Evolutionary conservation across 2,888 invertebrate species (phyloP).

Genomic region (Campoletis raptor): DNA sequence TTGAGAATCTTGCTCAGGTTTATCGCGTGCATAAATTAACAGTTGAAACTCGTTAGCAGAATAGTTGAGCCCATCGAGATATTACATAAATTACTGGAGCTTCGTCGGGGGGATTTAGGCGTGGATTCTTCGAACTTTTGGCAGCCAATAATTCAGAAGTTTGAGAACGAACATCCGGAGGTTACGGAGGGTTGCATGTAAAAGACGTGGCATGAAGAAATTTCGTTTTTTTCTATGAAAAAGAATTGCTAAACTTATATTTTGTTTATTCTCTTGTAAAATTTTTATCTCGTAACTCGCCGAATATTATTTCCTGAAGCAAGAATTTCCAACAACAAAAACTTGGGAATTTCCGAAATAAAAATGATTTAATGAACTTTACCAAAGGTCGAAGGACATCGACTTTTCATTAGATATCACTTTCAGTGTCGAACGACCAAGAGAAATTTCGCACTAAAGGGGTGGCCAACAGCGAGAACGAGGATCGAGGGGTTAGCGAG

Average conservation of each 20-base stretch:
- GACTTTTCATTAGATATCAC: constrained; percentile 21
- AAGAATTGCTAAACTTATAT: background rate
- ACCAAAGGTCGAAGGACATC: background rate
- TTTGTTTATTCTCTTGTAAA: background rate
- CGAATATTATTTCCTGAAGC: background rate
- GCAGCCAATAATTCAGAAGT: constrained; percentile 79
- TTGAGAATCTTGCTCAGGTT: constrained; percentile 43
- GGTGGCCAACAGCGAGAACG: constrained; percentile 29
- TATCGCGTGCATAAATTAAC: constrained; percentile 76
- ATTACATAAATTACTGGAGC: constrained; percentile 68
- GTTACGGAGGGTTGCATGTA: background rate
- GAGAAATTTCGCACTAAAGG: constrained; percentile 36
- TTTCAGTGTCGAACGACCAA: constrained; percentile 31
- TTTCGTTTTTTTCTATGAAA: constrained; percentile 3
- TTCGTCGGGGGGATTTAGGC: constrained; percentile 68
- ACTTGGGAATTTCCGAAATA: background rate
- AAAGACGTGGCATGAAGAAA: constrained; percentile 29
- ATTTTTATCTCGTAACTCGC: background rate
- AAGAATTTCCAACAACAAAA: background rate
- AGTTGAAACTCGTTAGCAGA: constrained; percentile 75
- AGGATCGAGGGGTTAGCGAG: constrained; percentile 58
- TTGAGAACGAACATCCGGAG: constrained; percentile 62
- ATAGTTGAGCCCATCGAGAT: constrained; percentile 68
- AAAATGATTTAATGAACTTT: constrained; percentile 15
- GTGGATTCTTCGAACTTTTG: constrained; percentile 81